Evolutionary conservation across 2,888 invertebrate genomes (phyloP).

Genomic region (Syrista parreyssii): DNA sequence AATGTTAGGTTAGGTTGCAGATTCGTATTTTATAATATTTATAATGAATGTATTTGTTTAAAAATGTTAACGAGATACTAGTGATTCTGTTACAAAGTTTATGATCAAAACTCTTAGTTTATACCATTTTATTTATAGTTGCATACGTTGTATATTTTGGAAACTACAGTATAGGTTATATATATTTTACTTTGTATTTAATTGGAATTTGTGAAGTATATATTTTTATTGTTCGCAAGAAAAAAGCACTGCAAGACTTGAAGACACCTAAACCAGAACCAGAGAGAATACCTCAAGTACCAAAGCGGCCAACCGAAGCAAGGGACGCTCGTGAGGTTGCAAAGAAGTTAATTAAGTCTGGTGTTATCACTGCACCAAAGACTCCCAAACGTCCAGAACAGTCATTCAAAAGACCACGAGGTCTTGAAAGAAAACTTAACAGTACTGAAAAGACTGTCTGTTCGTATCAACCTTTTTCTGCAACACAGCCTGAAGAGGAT

Average conservation of each 20-base stretch:
- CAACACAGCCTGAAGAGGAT: constrained; percentile 81
- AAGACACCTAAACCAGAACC: constrained; percentile 92
- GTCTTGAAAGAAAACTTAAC: constrained; percentile 80
- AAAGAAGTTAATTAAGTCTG: constrained; percentile 93
- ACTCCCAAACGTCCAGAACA: constrained; percentile 89
- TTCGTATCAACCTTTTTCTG: constrained; percentile 92
- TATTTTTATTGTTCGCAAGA: constrained; percentile 67
- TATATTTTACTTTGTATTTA: too few relatives aligned
- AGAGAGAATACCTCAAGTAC: constrained; percentile 80
- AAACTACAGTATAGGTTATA: too few relatives aligned
- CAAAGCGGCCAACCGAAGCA: constrained; percentile 89
- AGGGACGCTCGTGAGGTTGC: constrained; percentile 95
- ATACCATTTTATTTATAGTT: too few relatives aligned
- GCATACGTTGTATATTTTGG: too few relatives aligned
- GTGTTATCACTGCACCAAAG: constrained; percentile 88
- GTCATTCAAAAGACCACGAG: constrained; percentile 90
- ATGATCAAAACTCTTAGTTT: too few relatives aligned
- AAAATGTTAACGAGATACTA: too few relatives aligned
- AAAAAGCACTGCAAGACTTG: constrained; percentile 82
- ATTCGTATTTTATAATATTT: too few relatives aligned
- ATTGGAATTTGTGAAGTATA: not conserved
- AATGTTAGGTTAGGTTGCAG: too few relatives aligned
- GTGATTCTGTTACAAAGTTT: too few relatives aligned
- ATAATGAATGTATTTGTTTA: too few relatives aligned
- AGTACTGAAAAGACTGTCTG: constrained; percentile 80